Base-by-base conservation (phyloP, 2,888 invertebrate genomes). In the Acholoe squamosa region DNA sequence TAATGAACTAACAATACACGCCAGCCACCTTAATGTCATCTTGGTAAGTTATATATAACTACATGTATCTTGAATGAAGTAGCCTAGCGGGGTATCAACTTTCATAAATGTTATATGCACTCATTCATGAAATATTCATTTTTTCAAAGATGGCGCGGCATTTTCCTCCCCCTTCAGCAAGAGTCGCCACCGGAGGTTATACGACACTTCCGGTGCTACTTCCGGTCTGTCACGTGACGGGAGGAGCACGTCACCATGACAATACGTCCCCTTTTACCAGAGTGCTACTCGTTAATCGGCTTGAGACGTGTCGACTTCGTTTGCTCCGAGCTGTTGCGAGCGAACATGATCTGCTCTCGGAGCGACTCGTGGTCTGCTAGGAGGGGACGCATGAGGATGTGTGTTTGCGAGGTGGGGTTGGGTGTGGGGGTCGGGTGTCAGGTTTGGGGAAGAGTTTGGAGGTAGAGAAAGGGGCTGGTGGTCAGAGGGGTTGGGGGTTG, bases 281-380 rank as follows among this genome's bases (percentile, higher is more conserved):
- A 14, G 28, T n/a, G 71, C 25, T 28, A 25, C 71, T 71, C 71
- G 14, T 71, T 71, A 71, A 71, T 71, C 71, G n/a, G 31, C 71
- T 61, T 19, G 19, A 14, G 61, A 7, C 25, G 31, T 71, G 71
- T 71, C 71, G 31, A 16, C 71, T 71, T 71, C 71, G 31, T 71
- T 71, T 71, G 80, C 80, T 43, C 80, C 19, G 76, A 76, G 76
- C 31, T 16, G 43, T 43, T 80, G 34, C 34, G 12, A 14, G 80
- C 7, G 80, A 80, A 80, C 33, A 33, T 19, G 80, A 80, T 33
- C 80, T 43, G n/a, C 76, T 76, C 76, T 14, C 10, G 43, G 43
- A 43, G 43, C 43, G 3, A 7, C 43, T 43, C 43, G 43, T 43
- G 43, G 43, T 10, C 43, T 43, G 43, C 19, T 0, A 3, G 61